Percentiles rank a stretch among this genome's conserved stretches.
Evolutionary conservation across 2,113 vertebrate genomes (phyloP).

Genomic region (Centropristis striata): DNA sequence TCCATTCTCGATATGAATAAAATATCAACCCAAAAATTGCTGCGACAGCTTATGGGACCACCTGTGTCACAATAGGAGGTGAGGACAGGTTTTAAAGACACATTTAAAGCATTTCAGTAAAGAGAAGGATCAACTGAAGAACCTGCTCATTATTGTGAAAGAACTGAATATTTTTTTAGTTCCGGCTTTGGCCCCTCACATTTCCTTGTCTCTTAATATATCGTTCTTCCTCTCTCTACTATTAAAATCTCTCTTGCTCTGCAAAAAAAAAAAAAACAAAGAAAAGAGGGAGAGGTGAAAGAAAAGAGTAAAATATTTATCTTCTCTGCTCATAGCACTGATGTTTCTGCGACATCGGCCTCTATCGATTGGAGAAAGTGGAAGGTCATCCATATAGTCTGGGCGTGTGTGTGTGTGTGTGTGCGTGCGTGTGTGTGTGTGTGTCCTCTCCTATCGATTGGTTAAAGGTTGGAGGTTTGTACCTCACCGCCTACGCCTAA

Average conservation of each 20-base stretch:
- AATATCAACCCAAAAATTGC: too few species aligned
- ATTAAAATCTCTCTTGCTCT: not conserved
- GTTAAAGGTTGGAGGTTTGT: constrained; percentile 61
- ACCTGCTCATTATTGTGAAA: too few species aligned
- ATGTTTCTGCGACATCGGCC: constrained; percentile 34
- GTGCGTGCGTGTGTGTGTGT: not conserved
- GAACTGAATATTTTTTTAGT: too few species aligned
- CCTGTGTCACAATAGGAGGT: too few species aligned
- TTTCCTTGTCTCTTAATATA: not conserved
- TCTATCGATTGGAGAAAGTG: constrained; percentile 53
- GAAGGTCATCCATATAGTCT: constrained; percentile 61
- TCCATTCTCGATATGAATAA: too few species aligned
- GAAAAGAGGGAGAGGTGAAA: constrained; percentile 2
- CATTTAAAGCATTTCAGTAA: too few species aligned
- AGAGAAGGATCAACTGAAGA: too few species aligned
- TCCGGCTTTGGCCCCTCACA: not conserved
- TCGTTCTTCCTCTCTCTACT: not conserved
- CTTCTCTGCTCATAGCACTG: constrained; percentile 38
- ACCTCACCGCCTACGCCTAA: constrained; percentile 45
- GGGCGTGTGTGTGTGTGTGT: constrained; percentile 20
- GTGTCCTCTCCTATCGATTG: constrained; percentile 46
- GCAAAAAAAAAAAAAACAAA: constrained; percentile 3
- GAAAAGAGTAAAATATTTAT: constrained; percentile 56
- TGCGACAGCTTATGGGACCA: too few species aligned
- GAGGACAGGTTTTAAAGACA: too few species aligned